Evolutionary conservation across 2,113 vertebrate species (phyloP), one percentile per base, ranked within the genome.

Genomic region (Bothrops jararaca): DNA sequence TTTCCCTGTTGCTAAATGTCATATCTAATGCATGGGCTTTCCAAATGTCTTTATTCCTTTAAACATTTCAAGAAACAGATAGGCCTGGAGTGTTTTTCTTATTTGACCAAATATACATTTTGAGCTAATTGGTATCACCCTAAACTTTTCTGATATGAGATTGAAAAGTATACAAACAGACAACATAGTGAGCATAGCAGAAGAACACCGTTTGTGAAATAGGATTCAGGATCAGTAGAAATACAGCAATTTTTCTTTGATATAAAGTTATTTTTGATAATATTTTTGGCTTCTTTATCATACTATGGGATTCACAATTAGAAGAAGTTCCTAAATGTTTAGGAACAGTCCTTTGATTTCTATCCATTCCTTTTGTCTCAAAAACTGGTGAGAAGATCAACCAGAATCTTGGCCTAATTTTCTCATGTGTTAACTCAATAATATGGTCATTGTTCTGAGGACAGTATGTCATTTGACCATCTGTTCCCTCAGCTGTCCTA

Each of bases 361-460:
- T 54, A 8, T 88, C 58, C 57, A 88, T 88, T 74, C 58, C n/a
- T 87, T 92, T 92, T 92, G 91, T 92, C 50, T 90, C 74, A 90
- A 42, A 90, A 90, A 86, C 15, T 86, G 74, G 54, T 92, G 64
- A 52, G 88, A 85, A 89, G 92, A 86, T 85, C 87, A 85, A 89
- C 39, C 88, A 39, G 80, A 85, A 92, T 85, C 91, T 92, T 92
- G 92, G 88, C 87, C 92, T 90, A 85, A 54, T 58, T 92, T 90
- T 89, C 57, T 90, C 58, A 53, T 93, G 90, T 74, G 90, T 74
- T 92, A 93, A 48, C 39, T 60, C 89, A 87, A 92, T 92, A 94
- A 89, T 22, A 56, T 24, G 12, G 74, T 57, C 93, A 92, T 42
- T 26, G 26, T 91, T 95, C 91, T 85, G 74, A 91, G 69, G 91